These are phyloP conservation scores for Amphipyra berbera DNA, from an alignment of 2,888 invertebrate genomes.

Conservation along the genomic window DNA sequence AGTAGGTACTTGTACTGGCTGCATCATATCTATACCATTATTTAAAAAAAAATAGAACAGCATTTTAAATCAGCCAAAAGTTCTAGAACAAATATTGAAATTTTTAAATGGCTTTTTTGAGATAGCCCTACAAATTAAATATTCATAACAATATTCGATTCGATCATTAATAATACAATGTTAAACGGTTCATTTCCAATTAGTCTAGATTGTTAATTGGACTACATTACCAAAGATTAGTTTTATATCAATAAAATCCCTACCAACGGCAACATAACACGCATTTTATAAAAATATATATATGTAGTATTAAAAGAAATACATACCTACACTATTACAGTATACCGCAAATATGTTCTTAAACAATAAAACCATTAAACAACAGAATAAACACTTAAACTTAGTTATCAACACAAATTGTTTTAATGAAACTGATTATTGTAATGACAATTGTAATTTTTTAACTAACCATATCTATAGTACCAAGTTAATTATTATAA, in stretches of 20 bases:
- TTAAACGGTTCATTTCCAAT: too few relatives aligned
- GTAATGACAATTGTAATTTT: not conserved
- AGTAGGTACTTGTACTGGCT: too few relatives aligned
- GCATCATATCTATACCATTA: too few relatives aligned
- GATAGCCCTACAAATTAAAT: too few relatives aligned
- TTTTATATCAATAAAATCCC: not conserved
- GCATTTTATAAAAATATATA: not conserved
- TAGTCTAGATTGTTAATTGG: not conserved
- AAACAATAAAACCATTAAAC: constrained; percentile 13
- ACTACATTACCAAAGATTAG: not conserved
- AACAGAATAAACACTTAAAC: not conserved
- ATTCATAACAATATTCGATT: too few relatives aligned
- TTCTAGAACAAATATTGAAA: too few relatives aligned
- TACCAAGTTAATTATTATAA: not conserved
- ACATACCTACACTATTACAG: not conserved
- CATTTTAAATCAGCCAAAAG: too few relatives aligned
- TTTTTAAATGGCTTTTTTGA: too few relatives aligned
- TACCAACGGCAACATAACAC: not conserved
- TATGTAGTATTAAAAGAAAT: not conserved
- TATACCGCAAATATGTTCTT: not conserved
- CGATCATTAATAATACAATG: too few relatives aligned
- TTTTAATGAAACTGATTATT: constrained; percentile 4
- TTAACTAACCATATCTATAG: not conserved
- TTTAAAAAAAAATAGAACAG: too few relatives aligned
- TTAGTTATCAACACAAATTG: constrained; percentile 6